phyloP scores from a whole-genome alignment of 2,797 vertebrate species.

The Paedocypris micromegethes region DNA sequence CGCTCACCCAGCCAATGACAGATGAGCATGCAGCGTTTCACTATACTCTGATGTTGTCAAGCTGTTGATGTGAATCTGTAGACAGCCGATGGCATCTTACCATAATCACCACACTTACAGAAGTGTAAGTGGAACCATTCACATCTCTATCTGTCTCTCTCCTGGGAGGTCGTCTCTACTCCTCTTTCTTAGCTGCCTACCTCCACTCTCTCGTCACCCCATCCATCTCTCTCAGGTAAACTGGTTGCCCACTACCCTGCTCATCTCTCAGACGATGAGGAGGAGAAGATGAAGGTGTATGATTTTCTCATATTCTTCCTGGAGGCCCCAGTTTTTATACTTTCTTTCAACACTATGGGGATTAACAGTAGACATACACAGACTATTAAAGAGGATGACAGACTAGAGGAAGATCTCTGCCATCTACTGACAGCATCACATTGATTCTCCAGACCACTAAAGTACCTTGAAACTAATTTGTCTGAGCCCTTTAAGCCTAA shows the following conservation, averaged over 20 bases:
- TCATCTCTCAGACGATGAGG: slow-evolving; percentile 16
- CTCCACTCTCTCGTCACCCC: slow-evolving; percentile 29
- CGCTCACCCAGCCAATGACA: slow-evolving; percentile 23
- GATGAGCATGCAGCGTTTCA: slow-evolving; percentile 13
- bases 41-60: slow-evolving; percentile 34
- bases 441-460: neutral
- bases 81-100: slow-evolving; percentile 16
- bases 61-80: slow-evolving; percentile 37
- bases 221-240: slow-evolving; percentile 41
- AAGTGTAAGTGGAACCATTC: slow-evolving; percentile 16
- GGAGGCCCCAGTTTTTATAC: slow-evolving; percentile 35
- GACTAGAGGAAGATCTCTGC: neutral
- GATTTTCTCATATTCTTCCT: neutral
- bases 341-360: slow-evolving; percentile 40
- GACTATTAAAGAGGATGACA: slow-evolving; percentile 7
- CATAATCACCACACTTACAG: slow-evolving; percentile 35
- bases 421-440: neutral
- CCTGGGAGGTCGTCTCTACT: slow-evolving; percentile 35
- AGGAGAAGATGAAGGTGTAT: slow-evolving; percentile 12
- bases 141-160: slow-evolving; percentile 16
- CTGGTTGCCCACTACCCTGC: slow-evolving; percentile 13
- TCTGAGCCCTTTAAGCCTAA: too few relatives aligned
- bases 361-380: slow-evolving; percentile 32
- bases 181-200: slow-evolving; percentile 19
- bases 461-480: neutral